A percentile compares a stretch with the other conserved stretches of the same genome.
Evolutionary conservation across 1,140 invertebrate species (phyloP).

Genomic region (Brachionus rotundiformis): DNA sequence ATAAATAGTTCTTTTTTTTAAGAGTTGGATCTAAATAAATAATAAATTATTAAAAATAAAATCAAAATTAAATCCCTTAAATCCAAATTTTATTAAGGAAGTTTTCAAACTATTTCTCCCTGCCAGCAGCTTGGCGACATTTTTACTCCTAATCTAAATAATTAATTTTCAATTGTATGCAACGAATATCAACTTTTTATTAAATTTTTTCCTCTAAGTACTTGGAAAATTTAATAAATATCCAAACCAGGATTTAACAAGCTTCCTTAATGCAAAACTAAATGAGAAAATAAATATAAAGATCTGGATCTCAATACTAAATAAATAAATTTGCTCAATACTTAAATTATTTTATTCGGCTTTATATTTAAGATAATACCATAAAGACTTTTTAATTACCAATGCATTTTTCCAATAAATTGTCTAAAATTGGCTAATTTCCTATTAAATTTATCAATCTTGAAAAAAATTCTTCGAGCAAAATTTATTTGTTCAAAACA

Average conservation of each 20-base stretch:
- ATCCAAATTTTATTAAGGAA: slow-evolving; percentile 30
- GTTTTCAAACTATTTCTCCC: not conserved
- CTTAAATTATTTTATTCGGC: no score
- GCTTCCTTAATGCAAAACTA: not conserved
- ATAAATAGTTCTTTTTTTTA: not conserved
- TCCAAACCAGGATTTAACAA: not conserved
- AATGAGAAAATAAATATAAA: slow-evolving; percentile 3
- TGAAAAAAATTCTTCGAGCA: no score
- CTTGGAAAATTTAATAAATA: slow-evolving; percentile 32
- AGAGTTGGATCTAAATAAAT: not conserved
- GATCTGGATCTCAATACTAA: not conserved
- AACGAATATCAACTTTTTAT: slow-evolving; percentile 12
- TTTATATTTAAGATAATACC: slow-evolving; percentile 3
- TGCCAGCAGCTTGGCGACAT: not conserved
- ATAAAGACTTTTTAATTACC: no score
- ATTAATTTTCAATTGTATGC: not conserved
- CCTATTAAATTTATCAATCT: no score
- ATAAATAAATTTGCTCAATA: no score
- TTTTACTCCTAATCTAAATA: not conserved
- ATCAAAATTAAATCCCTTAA: not conserved
- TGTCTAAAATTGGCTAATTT: no score
- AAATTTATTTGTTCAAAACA: no score
- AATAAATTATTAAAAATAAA: slow-evolving; percentile 10
- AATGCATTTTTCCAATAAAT: no score
- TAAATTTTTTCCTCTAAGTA: slow-evolving; percentile 17